Base-by-base conservation (phyloP, 2,888 invertebrate genomes). In the Lapara coniferarum region DNA sequence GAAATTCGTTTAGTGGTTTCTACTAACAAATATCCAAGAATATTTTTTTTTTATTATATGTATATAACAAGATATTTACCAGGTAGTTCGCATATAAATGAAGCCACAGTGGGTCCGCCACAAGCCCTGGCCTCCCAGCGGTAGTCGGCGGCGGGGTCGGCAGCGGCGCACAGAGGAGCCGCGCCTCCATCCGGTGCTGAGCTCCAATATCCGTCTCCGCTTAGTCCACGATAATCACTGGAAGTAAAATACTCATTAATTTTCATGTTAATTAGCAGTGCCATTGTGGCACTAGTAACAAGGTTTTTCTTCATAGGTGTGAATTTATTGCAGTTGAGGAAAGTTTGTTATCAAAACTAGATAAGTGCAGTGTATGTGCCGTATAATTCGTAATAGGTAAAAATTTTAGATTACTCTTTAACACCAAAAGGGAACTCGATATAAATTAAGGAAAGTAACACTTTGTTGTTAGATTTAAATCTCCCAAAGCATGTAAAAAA, bases 51-150 rank as follows among this genome's bases (percentile, higher is more conserved):
- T 66, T 66, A 14, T 55, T 14, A 10, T 56, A 37, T 0, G 13
- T 52, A 37, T n/a, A 25, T 25, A 25, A 25, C 2, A 37, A 37
- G 37, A 5, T 37, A 37, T 68, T 69, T 80, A 97, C 97, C 97
- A 80, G 96, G 96, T 82, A 97, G 93, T 94, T 97, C 97, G 84
- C 97, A 97, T 73, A 97, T 95, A 85, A 97, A 97, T 10, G 97
- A 96, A 0, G 97, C 97, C 0, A 96, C 95, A 74, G 96, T 96
- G 0, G 97, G 96, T 37, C 97, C 97, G 12, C 96, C 96, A 80
- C 97, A 97, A 13, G 95, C 94, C 66, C 96, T 92, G 0, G 96
- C 95, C 81, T 96, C 96, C 97, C 97, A 97, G 74, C 96, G 95
- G 89, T 96, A 97, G 90, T 97, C 97, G 12, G 96, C 95, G 6